A percentile compares a stretch with the other conserved stretches of the same genome.
Conservation (phyloP, 2,113 vertebrate species). For the Octodon degus region DNA sequence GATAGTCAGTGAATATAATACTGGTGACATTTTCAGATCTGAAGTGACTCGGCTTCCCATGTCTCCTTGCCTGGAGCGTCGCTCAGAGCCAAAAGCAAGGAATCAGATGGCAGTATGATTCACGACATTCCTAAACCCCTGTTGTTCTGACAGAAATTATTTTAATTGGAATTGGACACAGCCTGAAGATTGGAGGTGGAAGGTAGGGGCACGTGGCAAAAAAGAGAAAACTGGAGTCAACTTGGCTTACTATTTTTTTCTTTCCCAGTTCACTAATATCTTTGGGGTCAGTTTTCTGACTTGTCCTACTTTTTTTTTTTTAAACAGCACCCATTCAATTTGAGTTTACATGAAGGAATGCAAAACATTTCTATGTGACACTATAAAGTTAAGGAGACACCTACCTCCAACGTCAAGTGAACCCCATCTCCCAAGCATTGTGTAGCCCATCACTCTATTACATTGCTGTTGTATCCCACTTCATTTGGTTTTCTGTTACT, state of each 20-base stretch:
- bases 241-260: not conserved
- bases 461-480: not conserved
- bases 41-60: conserved; percentile 6
- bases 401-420: not conserved
- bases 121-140: not conserved
- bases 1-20: not conserved
- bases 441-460: not conserved
- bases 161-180: not conserved
- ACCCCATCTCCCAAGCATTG: not conserved
- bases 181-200: not conserved
- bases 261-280: not conserved
- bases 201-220: rapidly evolving
- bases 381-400: not conserved
- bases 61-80: not conserved
- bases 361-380: not conserved
- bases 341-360: not conserved
- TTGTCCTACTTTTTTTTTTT: not conserved
- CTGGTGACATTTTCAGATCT: conserved; percentile 44
- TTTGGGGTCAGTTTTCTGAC: not conserved
- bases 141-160: not conserved
- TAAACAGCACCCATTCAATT: not conserved
- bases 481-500: conserved; percentile 5
- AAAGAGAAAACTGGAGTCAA: not conserved
- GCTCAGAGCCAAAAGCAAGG: conserved; percentile 22
- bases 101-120: conserved; percentile 4